phyloP scores from a whole-genome alignment of 1,140 invertebrate species.

The Anoplophora glabripennis region DNA sequence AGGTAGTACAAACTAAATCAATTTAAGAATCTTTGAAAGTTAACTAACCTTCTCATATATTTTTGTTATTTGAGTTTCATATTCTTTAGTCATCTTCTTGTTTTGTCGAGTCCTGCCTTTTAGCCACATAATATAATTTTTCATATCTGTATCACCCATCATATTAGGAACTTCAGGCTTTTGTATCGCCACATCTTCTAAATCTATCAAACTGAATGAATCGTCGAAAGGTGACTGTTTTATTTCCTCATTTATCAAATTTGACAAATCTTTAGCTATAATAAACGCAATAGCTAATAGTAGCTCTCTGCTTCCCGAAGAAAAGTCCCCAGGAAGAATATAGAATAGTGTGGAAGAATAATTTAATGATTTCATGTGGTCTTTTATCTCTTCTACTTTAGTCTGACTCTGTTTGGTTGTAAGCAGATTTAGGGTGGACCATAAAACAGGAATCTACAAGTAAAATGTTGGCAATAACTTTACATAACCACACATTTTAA shows the following conservation, averaged over 20 bases:
- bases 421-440: constrained; percentile 18
- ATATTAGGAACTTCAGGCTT: background rate
- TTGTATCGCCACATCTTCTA: background rate
- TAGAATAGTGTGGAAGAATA: constrained; percentile 16
- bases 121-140: constrained; percentile 17
- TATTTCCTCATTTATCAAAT: constrained; percentile 7
- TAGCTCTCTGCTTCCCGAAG: constrained; percentile 22
- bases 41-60: background rate
- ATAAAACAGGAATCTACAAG: constrained; percentile 22
- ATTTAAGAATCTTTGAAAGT: background rate
- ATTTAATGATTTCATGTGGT: constrained; percentile 9
- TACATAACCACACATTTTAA: too few relatives aligned
- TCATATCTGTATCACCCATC: constrained; percentile 6
- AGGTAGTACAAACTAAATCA: background rate
- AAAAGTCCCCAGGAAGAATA: constrained; percentile 17
- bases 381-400: constrained; percentile 9
- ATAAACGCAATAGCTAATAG: constrained; percentile 20
- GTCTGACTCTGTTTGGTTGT: background rate
- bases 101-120: constrained; percentile 13
- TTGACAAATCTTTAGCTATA: constrained; percentile 9
- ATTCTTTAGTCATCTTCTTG: constrained; percentile 10
- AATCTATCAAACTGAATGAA: background rate
- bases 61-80: constrained; percentile 6
- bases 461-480: background rate
- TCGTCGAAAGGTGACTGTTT: constrained; percentile 7